Evolutionary conservation across 1,140 invertebrate species (phyloP).

Genomic region (Sycobia sp.): DNA sequence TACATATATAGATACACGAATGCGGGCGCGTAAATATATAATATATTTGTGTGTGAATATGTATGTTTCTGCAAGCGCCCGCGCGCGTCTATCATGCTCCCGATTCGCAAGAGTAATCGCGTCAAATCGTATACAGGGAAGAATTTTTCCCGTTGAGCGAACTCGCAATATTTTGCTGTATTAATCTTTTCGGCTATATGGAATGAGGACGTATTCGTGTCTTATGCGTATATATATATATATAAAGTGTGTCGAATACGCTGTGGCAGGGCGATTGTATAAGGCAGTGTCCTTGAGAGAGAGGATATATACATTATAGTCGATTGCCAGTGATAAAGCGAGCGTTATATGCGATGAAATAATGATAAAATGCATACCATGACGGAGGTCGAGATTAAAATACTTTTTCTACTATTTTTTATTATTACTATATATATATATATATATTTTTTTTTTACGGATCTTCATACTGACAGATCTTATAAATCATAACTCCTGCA

Average conservation of each 20-base stretch:
- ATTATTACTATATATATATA: too few species aligned
- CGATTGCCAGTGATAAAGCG: conserved; percentile 34
- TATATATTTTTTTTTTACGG: too few species aligned
- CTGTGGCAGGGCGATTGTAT: too few species aligned
- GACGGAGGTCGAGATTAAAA: background rate
- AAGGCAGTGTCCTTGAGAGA: too few species aligned
- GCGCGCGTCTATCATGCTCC: conserved; percentile 37
- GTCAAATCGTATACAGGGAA: conserved; percentile 41
- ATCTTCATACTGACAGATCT: too few species aligned
- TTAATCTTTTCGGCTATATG: conserved; percentile 46
- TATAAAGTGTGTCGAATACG: too few species aligned
- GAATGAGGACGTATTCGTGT: too few species aligned
- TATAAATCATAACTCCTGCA: too few species aligned
- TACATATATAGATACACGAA: background rate
- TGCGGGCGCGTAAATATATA: conserved; percentile 31
- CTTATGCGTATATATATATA: too few species aligned
- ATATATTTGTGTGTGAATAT: background rate
- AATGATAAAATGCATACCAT: conserved; percentile 8
- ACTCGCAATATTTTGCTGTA: conserved; percentile 33
- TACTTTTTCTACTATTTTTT: too few species aligned
- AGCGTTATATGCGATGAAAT: background rate
- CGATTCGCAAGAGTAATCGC: conserved; percentile 46
- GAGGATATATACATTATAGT: too few species aligned
- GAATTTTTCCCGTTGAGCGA: conserved; percentile 23
- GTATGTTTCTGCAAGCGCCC: background rate